Evolutionary conservation across 2,888 invertebrate species (phyloP), one percentile per base, ranked within the genome.

Genomic region (Drosophila birchii): DNA sequence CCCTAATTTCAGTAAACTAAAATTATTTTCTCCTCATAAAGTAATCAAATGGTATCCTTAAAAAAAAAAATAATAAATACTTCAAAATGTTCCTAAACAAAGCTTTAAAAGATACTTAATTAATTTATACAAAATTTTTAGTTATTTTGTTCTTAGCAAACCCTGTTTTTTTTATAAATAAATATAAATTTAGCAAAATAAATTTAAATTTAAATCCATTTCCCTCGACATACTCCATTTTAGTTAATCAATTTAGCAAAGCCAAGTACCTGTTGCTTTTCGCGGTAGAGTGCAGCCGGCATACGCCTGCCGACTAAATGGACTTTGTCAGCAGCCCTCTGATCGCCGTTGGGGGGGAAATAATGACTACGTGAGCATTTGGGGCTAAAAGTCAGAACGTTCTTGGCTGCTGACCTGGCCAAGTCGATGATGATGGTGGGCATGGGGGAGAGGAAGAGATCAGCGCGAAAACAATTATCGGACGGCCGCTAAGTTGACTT

Each of bases 391-490:
- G 61, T 57, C 61, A 61, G 43, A 61, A 45, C 34, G 20, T 18
- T 16, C 29, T 57, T 38, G 44, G 62, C 39, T 58, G 64, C 47
- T 74, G 74, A 73, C 73, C 73, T 59, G 66, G 54, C 53, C 54
- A 61, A 70, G 39, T 26, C 26, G 29, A 8, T 29, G 29, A 8
- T 29, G 29, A 29, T 29, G 29, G 4, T 47, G 39, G 39, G 18
- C n/a, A 34, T 32, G 47, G 34, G 34, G 39, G 23, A 34, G 39
- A 47, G 54, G 54, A 32, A 51, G 54, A 72, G 75, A 75, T 78
- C 81, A 67, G 57, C 47, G 64, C 60, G 63, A 51, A 74, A 75
- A 56, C 67, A 79, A 80, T 81, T 82, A 82, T 78, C 82, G 75
- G 61, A 71, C 45, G 69, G 61, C 39, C 67, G 83, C 78, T 78